Base-by-base conservation (phyloP, 2,113 vertebrate genomes). In the Toxotes jaculatrix region DNA sequence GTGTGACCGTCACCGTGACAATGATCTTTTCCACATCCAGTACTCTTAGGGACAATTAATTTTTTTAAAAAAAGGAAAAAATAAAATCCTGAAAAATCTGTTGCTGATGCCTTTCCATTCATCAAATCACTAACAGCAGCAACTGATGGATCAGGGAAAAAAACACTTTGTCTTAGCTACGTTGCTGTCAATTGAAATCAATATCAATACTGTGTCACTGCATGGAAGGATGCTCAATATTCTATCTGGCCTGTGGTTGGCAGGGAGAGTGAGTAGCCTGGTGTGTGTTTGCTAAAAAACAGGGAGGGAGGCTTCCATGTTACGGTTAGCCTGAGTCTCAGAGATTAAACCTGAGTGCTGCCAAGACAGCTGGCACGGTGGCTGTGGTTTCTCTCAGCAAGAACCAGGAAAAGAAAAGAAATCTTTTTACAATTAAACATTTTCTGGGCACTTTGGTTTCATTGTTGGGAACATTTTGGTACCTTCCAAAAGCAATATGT, bases 271-370 rank as follows among this genome's bases (percentile, higher is more conserved):
- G 47, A 74, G 64, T n/a, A 73, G 42, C 65, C 74, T 70, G 57
- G 66, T 75, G 59, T 78, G 79, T 78, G 80, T 74, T 65, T 64
- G 79, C 76, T 55, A 63, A 68, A 77, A 56, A 47, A 72, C 53
- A 27, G 49, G 77, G 38, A 70, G 19, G 51, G 38, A 75, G 57
- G 64, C 64, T 40, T 62, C 56, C 31, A 38, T 79, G 69, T 80
- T 67, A 36, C 19, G 47, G 66, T 89, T 74, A 83, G 87, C 57
- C 84, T 80, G 84, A 84, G 79, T 83, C 82, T 82, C 65, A 56
- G 63, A 87, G 91, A 91, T 91, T 89, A 87, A 89, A 85, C 87
- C 64, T 2, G 56, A 84, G 60, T 5, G 82, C 74, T 89, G 89
- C 84, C 87, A 89, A 89, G 62, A 42, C 85, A 55, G 82, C 86